Evolutionary conservation across 2,888 invertebrate genomes (phyloP).

Genomic region (Congeria kusceri): DNA sequence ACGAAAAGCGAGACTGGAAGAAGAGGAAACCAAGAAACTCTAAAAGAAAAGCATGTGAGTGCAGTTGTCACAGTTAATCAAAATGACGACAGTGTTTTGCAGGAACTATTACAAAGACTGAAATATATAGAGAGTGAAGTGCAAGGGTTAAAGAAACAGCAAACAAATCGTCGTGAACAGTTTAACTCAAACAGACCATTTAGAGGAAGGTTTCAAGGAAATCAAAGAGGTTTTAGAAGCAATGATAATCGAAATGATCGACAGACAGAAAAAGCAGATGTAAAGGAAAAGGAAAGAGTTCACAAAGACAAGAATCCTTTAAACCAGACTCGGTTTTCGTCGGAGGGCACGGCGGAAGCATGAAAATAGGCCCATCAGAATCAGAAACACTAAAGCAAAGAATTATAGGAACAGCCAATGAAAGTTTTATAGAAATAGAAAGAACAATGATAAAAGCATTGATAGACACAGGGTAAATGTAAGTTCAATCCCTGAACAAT

Average conservation of each 20-base stretch:
- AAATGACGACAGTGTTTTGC: neutral
- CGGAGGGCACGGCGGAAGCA: slow-evolving; percentile 6
- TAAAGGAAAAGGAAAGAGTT: neutral
- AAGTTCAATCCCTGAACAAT: slow-evolving; percentile 17
- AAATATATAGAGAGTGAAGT: neutral
- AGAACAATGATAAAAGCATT: slow-evolving; percentile 2
- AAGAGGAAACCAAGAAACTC: no score
- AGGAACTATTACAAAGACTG: neutral
- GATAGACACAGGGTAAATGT: slow-evolving; percentile 31
- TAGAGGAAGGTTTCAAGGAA: neutral
- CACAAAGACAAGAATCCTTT: neutral
- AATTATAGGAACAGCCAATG: slow-evolving; percentile 6
- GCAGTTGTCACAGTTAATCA: neutral
- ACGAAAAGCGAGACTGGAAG: no score
- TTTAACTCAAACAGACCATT: neutral
- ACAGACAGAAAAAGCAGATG: neutral
- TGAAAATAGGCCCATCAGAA: no score
- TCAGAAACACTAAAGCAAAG: neutral
- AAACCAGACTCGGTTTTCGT: neutral
- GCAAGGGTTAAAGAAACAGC: neutral
- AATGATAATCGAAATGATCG: neutral
- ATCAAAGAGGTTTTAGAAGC: neutral
- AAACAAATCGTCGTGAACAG: neutral
- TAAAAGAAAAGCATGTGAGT: neutral
- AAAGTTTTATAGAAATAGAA: neutral